Evolutionary conservation across 2,888 invertebrate genomes (phyloP).

Genomic region (Netelia virgata): DNA sequence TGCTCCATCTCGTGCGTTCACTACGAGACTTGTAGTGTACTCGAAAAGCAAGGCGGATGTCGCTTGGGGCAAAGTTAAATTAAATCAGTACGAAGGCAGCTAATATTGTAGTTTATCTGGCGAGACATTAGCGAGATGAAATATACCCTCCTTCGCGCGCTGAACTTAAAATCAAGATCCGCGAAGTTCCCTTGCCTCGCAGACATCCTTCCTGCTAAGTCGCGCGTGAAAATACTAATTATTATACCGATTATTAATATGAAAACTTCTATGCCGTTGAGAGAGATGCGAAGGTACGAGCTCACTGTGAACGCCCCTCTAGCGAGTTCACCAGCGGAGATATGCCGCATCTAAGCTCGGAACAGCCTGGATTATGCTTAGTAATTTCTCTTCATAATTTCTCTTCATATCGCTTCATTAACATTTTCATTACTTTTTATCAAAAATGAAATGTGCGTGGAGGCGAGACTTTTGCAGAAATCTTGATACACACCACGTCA

Average conservation of each 20-base stretch:
- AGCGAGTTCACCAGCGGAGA: slow-evolving; percentile 67
- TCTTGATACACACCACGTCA: no score
- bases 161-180: slow-evolving; percentile 84
- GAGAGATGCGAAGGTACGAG: slow-evolving; percentile 42
- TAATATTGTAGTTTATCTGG: slow-evolving; percentile 85
- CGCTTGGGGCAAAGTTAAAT: slow-evolving; percentile 84
- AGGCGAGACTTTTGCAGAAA: not conserved
- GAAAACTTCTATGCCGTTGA: slow-evolving; percentile 81
- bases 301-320: slow-evolving; percentile 63
- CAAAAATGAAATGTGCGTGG: not conserved
- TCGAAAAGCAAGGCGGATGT: slow-evolving; percentile 81
- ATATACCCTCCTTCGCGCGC: slow-evolving; percentile 80
- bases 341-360: slow-evolving; percentile 48
- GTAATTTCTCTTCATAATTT: slow-evolving; percentile 50
- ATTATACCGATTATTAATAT: slow-evolving; percentile 85
- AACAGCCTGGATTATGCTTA: slow-evolving; percentile 76
- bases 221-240: slow-evolving; percentile 85
- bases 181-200: slow-evolving; percentile 72
- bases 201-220: slow-evolving; percentile 83
- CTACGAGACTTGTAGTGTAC: slow-evolving; percentile 48
- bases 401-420: not conserved
- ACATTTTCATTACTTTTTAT: not conserved
- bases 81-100: slow-evolving; percentile 83
- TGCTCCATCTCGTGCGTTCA: slow-evolving; percentile 56
- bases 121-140: slow-evolving; percentile 84